Base-by-base conservation (phyloP, 1,140 invertebrate species). In the Meloidogyne exigua region DNA sequence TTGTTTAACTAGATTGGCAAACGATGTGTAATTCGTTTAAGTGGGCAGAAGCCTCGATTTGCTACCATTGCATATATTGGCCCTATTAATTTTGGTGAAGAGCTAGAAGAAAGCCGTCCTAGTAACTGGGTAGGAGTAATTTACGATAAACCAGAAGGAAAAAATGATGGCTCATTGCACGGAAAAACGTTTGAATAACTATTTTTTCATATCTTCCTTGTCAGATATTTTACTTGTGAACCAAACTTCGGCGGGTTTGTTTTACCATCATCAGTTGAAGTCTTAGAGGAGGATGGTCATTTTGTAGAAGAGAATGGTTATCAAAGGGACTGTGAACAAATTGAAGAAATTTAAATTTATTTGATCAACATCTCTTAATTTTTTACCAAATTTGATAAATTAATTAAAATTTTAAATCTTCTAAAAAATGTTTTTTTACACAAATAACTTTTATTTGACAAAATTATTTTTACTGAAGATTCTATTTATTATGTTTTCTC, bases 61-160 rank as follows among this genome's bases (percentile, higher is more conserved):
- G 77, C 68, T 25, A 28, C 23, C 64, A 67, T 79, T 49, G 77
- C 67, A 25, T 79, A 71, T 68, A 68, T 79, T n/a, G 77, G 77
- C n/a, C 26, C 64, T 15, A 79, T 78, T 3, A 26, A 80, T 72
- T 79, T 79, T 65, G 72, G 57, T 11, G n/a, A 25, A 62, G 21
- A 57, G 7, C 18, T 7, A 57, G 49, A 57, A 57, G 18, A 18
- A n/a, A 57, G 5, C 10, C 49, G 49, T 9, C 49, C 49, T n/a
- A 57, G 21, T 57, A 79, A 72, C n/a, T 79, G 77, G 77, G 68
- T 79, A 36, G 77, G 77, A n/a, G 78, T 79, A n/a, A 44, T 79
- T 57, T 79, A 79, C 23, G 77, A 79, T n/a, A 42, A 75, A 44
- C 36, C 77, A 10, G 75, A 42, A 1, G 77, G 77, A 9, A 79